Conservation (phyloP, 2,888 invertebrate genomes). For the Epinotia nisella region DNA sequence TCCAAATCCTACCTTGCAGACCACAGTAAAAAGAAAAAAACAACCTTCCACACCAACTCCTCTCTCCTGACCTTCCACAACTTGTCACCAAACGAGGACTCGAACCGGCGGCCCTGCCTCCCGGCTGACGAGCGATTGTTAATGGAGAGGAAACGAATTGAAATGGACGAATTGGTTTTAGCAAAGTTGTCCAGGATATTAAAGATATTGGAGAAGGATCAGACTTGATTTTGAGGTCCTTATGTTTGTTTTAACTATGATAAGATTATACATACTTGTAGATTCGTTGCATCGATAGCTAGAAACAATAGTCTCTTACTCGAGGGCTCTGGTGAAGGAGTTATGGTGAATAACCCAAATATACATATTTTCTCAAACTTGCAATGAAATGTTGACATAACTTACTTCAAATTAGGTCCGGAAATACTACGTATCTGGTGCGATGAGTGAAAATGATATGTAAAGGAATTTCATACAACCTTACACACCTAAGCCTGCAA, state of each 20-base stretch:
- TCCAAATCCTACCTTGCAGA: constrained; percentile 42
- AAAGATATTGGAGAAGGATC: constrained; percentile 62
- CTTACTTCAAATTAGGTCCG: no score
- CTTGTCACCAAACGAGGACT: constrained; percentile 47
- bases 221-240: constrained; percentile 56
- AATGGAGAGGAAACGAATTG: constrained; percentile 53
- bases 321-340: no score
- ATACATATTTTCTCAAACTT: no score
- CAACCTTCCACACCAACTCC: constrained; percentile 62
- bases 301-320: no score
- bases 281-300: no score
- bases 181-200: constrained; percentile 67
- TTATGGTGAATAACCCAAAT: no score
- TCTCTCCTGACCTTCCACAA: constrained; percentile 63
- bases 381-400: no score
- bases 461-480: no score
- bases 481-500: no score
- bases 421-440: no score
- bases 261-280: no score
- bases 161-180: constrained; percentile 62
- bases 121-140: constrained; percentile 50
- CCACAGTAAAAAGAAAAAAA: constrained; percentile 59
- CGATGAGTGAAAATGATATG: no score
- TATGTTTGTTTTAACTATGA: neutral
- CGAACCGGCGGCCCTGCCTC: constrained; percentile 10